Evolutionary conservation across 2,888 invertebrate genomes (phyloP).

Genomic region (Cheilosia vernalis): DNA sequence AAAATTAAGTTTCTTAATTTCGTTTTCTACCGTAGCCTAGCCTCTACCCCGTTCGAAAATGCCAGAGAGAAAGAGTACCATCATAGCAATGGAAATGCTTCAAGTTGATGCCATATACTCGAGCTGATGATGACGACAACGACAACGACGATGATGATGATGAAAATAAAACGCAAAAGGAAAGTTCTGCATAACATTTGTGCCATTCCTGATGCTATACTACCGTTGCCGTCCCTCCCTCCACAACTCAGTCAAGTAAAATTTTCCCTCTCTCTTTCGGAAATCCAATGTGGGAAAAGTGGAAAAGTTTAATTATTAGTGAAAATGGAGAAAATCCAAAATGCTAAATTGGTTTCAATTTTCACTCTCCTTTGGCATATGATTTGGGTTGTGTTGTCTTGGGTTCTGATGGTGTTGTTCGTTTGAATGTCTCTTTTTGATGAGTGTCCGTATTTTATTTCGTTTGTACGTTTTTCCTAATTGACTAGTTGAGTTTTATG

Average conservation of each 20-base stretch:
- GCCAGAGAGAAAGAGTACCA: background rate
- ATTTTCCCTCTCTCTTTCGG: conserved; percentile 28
- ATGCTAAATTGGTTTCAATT: conserved; percentile 69
- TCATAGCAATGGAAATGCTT: conserved; percentile 30
- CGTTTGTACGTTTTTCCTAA: no score
- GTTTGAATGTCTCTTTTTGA: conserved; percentile 10
- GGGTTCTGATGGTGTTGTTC: conserved; percentile 2
- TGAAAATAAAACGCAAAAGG: conserved; percentile 64
- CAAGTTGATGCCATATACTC: conserved; percentile 34
- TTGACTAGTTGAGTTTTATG: no score
- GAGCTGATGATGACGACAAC: conserved; percentile 41
- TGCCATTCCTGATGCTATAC: conserved; percentile 43
- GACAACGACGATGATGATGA: conserved; percentile 16
- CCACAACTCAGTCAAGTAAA: background rate
- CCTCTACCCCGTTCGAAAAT: background rate
- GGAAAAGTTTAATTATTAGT: conserved; percentile 70
- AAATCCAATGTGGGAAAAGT: conserved; percentile 56
- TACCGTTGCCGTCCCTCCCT: background rate
- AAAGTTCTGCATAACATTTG: conserved; percentile 66
- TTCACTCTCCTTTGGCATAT: conserved; percentile 57
- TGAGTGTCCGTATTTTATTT: background rate
- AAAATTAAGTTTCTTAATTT: conserved; percentile 20
- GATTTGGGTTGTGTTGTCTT: conserved; percentile 25
- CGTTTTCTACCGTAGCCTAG: background rate
- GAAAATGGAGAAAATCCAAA: conserved; percentile 71